Conservation (phyloP, 2,797 vertebrate genomes). For the Pogonophryne albipinna region DNA sequence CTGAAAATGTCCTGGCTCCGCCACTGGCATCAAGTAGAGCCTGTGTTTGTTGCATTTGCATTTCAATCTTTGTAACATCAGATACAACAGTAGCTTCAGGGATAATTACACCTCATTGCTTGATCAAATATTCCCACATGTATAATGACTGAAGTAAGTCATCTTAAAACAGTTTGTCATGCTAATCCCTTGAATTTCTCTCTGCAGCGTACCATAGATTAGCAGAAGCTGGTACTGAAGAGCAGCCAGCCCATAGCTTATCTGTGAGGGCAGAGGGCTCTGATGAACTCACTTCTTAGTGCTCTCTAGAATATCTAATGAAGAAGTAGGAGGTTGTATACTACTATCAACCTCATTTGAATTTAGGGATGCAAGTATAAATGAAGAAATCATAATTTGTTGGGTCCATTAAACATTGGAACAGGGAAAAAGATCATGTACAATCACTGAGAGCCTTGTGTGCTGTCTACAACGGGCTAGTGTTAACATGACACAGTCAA, state of each 20-base stretch:
- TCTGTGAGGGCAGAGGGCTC: slow-evolving; percentile 22
- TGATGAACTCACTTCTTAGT: slow-evolving; percentile 21
- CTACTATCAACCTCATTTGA: neutral
- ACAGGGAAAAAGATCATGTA: neutral
- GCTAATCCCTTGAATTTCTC: slow-evolving; percentile 57
- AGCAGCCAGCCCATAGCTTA: slow-evolving; percentile 49
- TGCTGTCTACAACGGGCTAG: neutral
- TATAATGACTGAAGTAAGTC: slow-evolving; percentile 27
- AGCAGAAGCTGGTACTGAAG: slow-evolving; percentile 52
- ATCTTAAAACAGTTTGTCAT: slow-evolving; percentile 35
- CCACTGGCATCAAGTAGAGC: too few species aligned
- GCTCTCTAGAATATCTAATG: slow-evolving; percentile 8
- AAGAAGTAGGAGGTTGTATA: neutral
- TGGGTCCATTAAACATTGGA: neutral
- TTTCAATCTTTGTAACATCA: neutral
- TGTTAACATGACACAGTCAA: neutral
- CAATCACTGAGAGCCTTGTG: too few species aligned
- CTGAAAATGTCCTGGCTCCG: too few species aligned
- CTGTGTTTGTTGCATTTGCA: neutral
- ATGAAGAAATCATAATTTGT: neutral
- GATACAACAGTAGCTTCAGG: neutral
- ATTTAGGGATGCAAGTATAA: neutral
- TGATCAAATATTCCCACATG: slow-evolving; percentile 20
- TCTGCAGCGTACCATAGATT: slow-evolving; percentile 48
- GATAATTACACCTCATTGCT: slow-evolving; percentile 16